Evolutionary conservation across 2,113 vertebrate genomes (phyloP), one percentile per base, ranked within the genome.

Genomic region (Labeo catla): DNA sequence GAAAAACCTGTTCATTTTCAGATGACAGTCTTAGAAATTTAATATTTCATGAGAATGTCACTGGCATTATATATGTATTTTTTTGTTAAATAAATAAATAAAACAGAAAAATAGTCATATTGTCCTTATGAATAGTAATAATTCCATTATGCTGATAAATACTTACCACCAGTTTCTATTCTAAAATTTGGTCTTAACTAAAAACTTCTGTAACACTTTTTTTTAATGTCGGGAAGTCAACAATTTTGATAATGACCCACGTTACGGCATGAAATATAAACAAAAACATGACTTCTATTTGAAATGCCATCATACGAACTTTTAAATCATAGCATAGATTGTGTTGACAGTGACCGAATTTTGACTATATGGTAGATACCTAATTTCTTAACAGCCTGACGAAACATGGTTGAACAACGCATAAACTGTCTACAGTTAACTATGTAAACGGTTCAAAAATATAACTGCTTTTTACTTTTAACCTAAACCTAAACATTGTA

Each of bases 351-450:
- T 28, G 49, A 28, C 68, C 68, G 8, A 72, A 21, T 43, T 10
- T 45, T 21, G 49, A 19, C 50, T 54, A 34, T 72, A 54, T 21
- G 13, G 15, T 77, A n/a, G 77, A 23, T 81, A 81, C 79, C 79
- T 68, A 82, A 45, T 68, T 82, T 82, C 63, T 65, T 50, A 10
- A 23, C 54, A 65, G 11, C 15, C 3, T 66, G 61, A 34, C 43
- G 79, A 49, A 81, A 81, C 79, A 66, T 66, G 21, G 19, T 81
- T 34, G 49, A 50, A 47, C 54, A 21, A 34, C 43, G 11, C 23
- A 36, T 50, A 0, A 63, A 63, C 59, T 65, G 2, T 81, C 43
- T 49, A 13, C 15, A 34, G 50, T 78, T 34, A 78, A 63, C 13
- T 54, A 54, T 19, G 45, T 82, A 12, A 82, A 68, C 28, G 28